Evolutionary conservation across 2,888 invertebrate species (phyloP).

Genomic region (Euproctis similis): DNA sequence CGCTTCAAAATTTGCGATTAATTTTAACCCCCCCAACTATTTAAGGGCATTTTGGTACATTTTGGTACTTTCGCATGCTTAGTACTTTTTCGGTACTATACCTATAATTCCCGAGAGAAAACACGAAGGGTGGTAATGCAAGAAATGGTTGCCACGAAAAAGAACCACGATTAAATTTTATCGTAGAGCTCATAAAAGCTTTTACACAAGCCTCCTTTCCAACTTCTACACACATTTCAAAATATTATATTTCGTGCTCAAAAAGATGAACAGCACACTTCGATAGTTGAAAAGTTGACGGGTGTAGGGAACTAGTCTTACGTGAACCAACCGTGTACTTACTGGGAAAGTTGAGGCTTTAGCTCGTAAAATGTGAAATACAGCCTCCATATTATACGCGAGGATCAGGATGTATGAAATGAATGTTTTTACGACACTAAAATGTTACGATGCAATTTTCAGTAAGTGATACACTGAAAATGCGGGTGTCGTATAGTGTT

Average conservation of each 20-base stretch:
- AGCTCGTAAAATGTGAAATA: conserved; percentile 25
- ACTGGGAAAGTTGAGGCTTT: conserved; percentile 11
- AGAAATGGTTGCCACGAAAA: too few relatives aligned
- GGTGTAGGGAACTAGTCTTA: conserved; percentile 15
- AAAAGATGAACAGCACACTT: conserved; percentile 10
- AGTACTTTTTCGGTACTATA: too few relatives aligned
- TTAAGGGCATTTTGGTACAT: too few relatives aligned
- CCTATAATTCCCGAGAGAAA: too few relatives aligned
- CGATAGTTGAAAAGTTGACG: conserved; percentile 15
- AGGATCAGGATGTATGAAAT: conserved; percentile 20
- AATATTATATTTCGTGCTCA: conserved; percentile 2
- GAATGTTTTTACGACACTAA: conserved; percentile 25
- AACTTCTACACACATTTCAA: not conserved
- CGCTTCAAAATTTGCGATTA: too few relatives aligned
- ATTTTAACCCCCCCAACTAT: too few relatives aligned
- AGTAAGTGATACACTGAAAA: conserved; percentile 15
- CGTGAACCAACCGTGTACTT: conserved; percentile 10
- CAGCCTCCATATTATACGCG: conserved; percentile 18
- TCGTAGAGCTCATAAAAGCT: not conserved
- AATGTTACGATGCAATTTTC: conserved; percentile 5
- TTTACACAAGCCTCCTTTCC: not conserved
- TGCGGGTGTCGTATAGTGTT: conserved; percentile 4
- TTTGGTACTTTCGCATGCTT: too few relatives aligned
- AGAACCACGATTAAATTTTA: too few relatives aligned
- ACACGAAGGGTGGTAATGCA: too few relatives aligned